Base-by-base conservation (phyloP, 2,113 vertebrate species). In the Etheostoma cragini region DNA sequence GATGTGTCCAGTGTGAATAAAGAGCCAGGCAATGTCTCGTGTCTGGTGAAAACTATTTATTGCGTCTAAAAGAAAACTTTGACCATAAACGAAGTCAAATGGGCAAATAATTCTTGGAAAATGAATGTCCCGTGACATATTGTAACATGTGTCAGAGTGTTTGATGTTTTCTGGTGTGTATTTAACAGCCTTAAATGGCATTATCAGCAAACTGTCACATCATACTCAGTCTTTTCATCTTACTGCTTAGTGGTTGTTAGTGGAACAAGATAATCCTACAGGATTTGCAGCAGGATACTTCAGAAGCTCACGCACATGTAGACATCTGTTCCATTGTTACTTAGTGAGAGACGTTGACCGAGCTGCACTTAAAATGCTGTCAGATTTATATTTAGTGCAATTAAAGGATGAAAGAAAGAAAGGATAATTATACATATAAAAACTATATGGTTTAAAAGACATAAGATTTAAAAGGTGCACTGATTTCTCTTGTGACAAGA, bases 231-330 rank as follows among this genome's bases (percentile, higher is more conserved):
- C 72, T 67, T n/a, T 42, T 74, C 45, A 21, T 78, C 24, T 58
- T 7, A n/a, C 53, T 45, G 76, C 64, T 72, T 15, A 26, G 47
- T 56, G 30, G 45, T 82, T 71, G 61, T 72, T 30, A 50, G 26
- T 10, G 17, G 19, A 65, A 21, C 10, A n/a, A 45, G 30, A 67
- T 47, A 61, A 68, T 85, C 62, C 24, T 33, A 13, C 26, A 35
- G 67, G 53, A 78, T 83, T 77, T 78, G 6, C 50, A 53, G 50
- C 7, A 72, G 22, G 52, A 63, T 76, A 26, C 42, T 22, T 71
- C 11, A 33, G 24, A 8, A 50, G 45, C 52, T 70, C 61, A 62
- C 2, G 2, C 35, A 58, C 56, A 53, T 15, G 5, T 26, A 24
- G 21, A 52, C 54, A 67, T 24, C 58, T n/a, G 19, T 56, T 85